These are phyloP conservation scores for Centroberyx gerrardi DNA, from an alignment of 2,797 vertebrate genomes.

Conservation along the genomic window DNA sequence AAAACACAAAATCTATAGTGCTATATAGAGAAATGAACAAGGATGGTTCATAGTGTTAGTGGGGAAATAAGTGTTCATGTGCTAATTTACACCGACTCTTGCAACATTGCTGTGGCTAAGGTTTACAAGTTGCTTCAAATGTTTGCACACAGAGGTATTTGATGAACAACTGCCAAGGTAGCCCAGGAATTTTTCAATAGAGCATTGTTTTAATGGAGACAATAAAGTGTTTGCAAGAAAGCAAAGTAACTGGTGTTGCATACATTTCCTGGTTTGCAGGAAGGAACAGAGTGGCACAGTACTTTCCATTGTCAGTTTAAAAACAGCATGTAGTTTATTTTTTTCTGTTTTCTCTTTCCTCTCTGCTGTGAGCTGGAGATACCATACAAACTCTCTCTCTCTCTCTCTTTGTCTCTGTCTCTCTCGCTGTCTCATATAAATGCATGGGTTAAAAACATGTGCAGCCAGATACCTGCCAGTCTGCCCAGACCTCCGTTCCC, in stretches of 20 bases:
- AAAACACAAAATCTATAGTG: background rate
- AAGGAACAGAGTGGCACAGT: background rate
- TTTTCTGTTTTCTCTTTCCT: background rate
- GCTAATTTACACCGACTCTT: constrained; percentile 8
- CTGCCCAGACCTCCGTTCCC: constrained; percentile 97
- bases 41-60: background rate
- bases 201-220: constrained; percentile 3
- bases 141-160: constrained; percentile 13
- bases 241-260: background rate
- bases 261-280: background rate
- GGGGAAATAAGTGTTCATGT: constrained; percentile 8
- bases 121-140: constrained; percentile 17
- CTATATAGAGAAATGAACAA: background rate
- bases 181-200: background rate
- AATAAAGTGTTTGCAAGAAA: background rate
- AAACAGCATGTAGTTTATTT: background rate
- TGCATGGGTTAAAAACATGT: background rate
- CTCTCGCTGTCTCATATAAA: background rate
- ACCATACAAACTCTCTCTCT: background rate
- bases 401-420: background rate
- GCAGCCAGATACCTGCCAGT: constrained; percentile 89
- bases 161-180: constrained; percentile 20
- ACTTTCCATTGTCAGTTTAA: background rate
- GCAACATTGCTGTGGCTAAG: constrained; percentile 20
- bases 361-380: background rate